A percentile compares a stretch with the other conserved stretches of the same genome.
Evolutionary conservation across 2,888 invertebrate genomes (phyloP).

Genomic region (Metellina segmentata): DNA sequence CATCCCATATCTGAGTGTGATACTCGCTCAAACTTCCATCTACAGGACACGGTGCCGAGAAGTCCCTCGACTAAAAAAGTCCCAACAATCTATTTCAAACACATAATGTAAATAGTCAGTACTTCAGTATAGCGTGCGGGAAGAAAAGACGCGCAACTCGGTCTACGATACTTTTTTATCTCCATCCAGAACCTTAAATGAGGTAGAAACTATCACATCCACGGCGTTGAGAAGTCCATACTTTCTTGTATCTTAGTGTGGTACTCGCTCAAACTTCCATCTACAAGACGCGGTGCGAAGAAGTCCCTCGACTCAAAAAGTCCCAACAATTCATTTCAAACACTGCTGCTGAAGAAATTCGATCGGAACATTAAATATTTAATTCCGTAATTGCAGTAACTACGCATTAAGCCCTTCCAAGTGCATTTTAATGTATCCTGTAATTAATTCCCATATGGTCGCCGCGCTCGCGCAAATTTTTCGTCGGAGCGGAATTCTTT

Average conservation of each 20-base stretch:
- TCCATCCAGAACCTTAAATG: no score
- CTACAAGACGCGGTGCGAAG: no score
- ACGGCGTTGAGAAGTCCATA: no score
- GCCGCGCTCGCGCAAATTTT: conserved; percentile 23
- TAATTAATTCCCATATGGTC: conserved; percentile 60
- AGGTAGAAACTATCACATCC: no score
- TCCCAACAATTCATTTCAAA: not conserved
- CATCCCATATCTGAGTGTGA: no score
- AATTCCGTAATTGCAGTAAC: conserved; percentile 14
- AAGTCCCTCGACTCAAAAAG: not conserved
- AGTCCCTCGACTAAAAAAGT: not conserved
- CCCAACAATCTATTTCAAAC: not conserved
- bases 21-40: not conserved
- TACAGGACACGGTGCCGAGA: not conserved
- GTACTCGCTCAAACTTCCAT: not conserved
- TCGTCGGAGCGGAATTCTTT: conserved; percentile 24
- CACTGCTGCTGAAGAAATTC: not conserved
- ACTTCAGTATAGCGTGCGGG: no score
- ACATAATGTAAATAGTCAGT: no score
- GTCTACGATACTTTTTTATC: no score
- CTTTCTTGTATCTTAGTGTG: no score
- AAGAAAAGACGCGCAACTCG: no score
- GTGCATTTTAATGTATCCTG: conserved; percentile 37
- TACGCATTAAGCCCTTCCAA: conserved; percentile 6
- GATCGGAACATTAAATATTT: conserved; percentile 21